Evolutionary conservation across 2,113 vertebrate species (phyloP).

Genomic region (Perca fluviatilis): DNA sequence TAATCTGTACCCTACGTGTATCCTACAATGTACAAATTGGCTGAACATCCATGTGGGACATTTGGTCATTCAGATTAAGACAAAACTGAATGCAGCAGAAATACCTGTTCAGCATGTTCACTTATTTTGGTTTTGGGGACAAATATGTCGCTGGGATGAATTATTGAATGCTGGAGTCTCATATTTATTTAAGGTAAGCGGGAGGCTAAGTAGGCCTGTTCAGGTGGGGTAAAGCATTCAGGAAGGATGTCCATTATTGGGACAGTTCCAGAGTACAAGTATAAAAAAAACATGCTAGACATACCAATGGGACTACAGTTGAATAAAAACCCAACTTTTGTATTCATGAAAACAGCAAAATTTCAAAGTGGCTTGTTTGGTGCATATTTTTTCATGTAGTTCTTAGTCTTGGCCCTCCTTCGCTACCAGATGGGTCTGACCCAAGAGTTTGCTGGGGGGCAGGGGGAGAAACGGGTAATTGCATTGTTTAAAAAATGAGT

Average conservation of each 20-base stretch:
- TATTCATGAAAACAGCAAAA: no score
- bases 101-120: not conserved
- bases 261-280: not conserved
- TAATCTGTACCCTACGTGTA: no score
- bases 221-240: conserved; percentile 15
- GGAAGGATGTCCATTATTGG: not conserved
- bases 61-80: not conserved
- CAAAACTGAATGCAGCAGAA: not conserved
- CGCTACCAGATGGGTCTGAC: no score
- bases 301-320: not conserved
- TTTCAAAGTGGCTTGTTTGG: no score
- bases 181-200: conserved; percentile 20
- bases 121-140: conserved; percentile 32
- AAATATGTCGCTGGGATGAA: conserved; percentile 13
- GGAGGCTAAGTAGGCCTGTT: not conserved
- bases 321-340: not conserved
- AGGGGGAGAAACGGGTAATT: no score
- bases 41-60: not conserved
- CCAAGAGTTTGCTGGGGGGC: no score
- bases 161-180: conserved; percentile 25
- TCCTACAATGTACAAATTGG: not conserved
- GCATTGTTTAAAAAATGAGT: no score
- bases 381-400: no score
- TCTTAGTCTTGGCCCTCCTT: no score
- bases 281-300: not conserved